These are phyloP conservation scores for Idaea biselata DNA, from an alignment of 2,888 invertebrate genomes.

Conservation along the genomic window DNA sequence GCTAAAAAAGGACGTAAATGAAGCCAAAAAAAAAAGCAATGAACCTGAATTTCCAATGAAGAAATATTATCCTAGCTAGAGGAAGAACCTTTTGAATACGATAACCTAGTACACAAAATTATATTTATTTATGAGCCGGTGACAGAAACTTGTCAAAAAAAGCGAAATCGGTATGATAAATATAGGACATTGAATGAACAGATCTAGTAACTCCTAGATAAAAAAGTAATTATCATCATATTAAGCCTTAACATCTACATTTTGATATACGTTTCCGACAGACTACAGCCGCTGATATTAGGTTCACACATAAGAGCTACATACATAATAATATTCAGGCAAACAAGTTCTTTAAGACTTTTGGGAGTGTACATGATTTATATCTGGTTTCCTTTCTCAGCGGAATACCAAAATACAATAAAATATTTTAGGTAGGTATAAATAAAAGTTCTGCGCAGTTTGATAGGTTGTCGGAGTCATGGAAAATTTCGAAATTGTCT, in stretches of 20 bases:
- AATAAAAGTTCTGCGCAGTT: not conserved
- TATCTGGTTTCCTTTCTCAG: not conserved
- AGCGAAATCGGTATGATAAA: too few relatives aligned
- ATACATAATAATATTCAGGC: not conserved
- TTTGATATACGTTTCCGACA: not conserved
- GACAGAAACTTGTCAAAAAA: too few relatives aligned
- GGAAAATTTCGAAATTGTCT: not conserved
- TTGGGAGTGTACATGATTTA: too few relatives aligned
- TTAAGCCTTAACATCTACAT: not conserved
- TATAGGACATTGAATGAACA: not conserved
- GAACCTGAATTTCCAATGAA: not conserved
- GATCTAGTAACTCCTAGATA: not conserved
- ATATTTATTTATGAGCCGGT: too few relatives aligned
- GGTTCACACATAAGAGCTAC: not conserved
- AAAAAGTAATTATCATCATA: not conserved
- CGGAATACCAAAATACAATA: not conserved
- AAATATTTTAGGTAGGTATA: not conserved
- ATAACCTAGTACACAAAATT: too few relatives aligned
- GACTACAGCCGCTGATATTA: not conserved
- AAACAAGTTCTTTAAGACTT: not conserved
- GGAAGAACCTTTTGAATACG: too few relatives aligned
- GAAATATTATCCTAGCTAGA: too few relatives aligned
- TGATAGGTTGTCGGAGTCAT: not conserved
- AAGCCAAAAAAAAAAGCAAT: conserved; percentile 3
- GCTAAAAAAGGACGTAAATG: conserved; percentile 26